Conservation (phyloP, 2,888 invertebrate species). For the Brenthis daphne region DNA sequence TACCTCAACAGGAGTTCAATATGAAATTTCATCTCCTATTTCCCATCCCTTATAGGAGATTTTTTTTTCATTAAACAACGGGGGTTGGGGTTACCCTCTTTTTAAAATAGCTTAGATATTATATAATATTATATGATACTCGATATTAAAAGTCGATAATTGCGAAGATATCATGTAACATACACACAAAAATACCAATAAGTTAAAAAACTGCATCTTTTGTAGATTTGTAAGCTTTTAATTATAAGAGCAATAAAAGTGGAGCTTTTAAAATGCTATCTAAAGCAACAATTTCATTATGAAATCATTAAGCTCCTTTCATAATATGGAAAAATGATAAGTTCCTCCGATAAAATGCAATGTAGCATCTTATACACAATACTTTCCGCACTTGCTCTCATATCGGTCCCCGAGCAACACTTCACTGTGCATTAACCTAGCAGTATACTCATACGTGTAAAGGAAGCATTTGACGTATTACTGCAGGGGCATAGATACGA, state of each 20-base stretch:
- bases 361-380: slow-evolving; percentile 31
- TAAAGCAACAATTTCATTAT: neutral
- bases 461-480: slow-evolving; percentile 36
- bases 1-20: too few species aligned
- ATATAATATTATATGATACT: too few species aligned
- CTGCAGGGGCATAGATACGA: neutral
- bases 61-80: too few species aligned
- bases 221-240: neutral
- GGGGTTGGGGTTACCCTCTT: too few species aligned
- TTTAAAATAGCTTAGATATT: too few species aligned
- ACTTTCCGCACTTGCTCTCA: slow-evolving; percentile 36
- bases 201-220: too few species aligned
- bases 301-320: neutral
- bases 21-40: too few species aligned
- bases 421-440: slow-evolving; percentile 40
- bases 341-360: slow-evolving; percentile 25
- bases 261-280: neutral
- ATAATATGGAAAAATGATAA: slow-evolving; percentile 20
- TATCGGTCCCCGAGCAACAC: slow-evolving; percentile 29
- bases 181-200: too few species aligned
- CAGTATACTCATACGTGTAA: slow-evolving; percentile 8
- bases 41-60: too few species aligned
- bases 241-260: neutral
- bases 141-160: too few species aligned
- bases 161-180: too few species aligned